Conservation (phyloP, 2,888 invertebrate species). For the Lymantria monacha region DNA sequence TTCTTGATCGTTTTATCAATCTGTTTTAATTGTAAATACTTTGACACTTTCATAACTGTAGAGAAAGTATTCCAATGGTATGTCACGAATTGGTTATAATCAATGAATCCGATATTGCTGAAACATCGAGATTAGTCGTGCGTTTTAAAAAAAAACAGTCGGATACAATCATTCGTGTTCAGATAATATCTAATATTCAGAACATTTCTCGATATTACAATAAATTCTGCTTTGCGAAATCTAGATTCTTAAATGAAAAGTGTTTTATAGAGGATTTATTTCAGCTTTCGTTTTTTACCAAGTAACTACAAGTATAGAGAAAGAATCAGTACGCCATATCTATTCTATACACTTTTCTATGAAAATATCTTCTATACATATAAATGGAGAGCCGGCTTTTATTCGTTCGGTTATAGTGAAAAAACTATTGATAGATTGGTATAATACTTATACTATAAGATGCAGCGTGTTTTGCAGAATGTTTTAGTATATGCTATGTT, state of each 20-base stretch:
- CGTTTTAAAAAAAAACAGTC: slow-evolving; percentile 16
- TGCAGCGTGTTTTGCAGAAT: too few relatives aligned
- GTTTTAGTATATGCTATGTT: too few relatives aligned
- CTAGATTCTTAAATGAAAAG: slow-evolving; percentile 18
- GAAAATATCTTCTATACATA: too few relatives aligned
- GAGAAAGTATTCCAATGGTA: slow-evolving; percentile 41
- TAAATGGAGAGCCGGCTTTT: too few relatives aligned
- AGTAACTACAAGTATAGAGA: too few relatives aligned
- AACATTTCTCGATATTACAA: slow-evolving; percentile 32
- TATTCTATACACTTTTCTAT: too few relatives aligned
- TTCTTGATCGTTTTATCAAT: slow-evolving; percentile 24
- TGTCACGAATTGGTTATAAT: slow-evolving; percentile 45
- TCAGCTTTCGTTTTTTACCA: background rate
- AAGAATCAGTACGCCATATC: too few relatives aligned
- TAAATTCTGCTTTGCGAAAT: slow-evolving; percentile 27
- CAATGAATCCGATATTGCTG: slow-evolving; percentile 22
- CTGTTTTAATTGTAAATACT: slow-evolving; percentile 29
- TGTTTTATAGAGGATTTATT: slow-evolving; percentile 13
- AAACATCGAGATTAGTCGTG: slow-evolving; percentile 27
- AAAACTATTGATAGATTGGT: too few relatives aligned
- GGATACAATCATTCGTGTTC: slow-evolving; percentile 24
- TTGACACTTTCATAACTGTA: slow-evolving; percentile 37
- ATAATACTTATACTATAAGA: too few relatives aligned
- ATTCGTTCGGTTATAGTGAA: too few relatives aligned
- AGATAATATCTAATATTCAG: slow-evolving; percentile 39